Evolutionary conservation across 2,797 vertebrate species (phyloP), one percentile per base, ranked within the genome.

Genomic region (Phoxinus dragarum): DNA sequence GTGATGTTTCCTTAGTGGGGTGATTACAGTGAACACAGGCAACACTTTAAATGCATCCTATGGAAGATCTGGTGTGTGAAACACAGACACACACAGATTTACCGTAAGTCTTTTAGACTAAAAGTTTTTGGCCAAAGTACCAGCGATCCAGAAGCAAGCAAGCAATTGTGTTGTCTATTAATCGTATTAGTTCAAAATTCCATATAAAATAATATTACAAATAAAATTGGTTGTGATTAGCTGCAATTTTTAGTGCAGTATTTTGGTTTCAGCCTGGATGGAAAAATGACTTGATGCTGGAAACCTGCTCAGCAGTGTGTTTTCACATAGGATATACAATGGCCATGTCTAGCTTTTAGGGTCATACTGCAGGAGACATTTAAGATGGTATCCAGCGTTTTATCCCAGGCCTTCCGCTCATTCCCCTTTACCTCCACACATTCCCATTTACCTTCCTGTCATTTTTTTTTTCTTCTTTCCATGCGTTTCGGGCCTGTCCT

Each of bases 1-100:
- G 93, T 92, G 91, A 84, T 90, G 92, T 94, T 94, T 95, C 94
- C 91, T 93, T 92, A 86, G 86, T 80, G 77, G 90, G 89, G 90
- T 89, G 91, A 91, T 85, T 89, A 84, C 91, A 82, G 88, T 27
- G 86, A 91, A 93, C 94, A 90, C 88, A 86, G 89, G 79, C 92
- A 91, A 93, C 91, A 93, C 82, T 93, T 93, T 91, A 90, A 93
- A 91, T 81, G 84, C 88, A 85, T 86, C 87, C 84, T 87, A 92
- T 91, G 93, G 92, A 87, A 89, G 91, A 90, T 88, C 92, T 90
- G 87, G 91, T 94, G 90, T 93, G 31, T 88, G 86, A 66, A 76
- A 85, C 79, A 73, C 75, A 38, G 31, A 54, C 47, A 80, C 84
- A 38, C 19, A 54, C 52, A 19, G 31, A 67, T 42, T 71, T 81